phyloP scores from a whole-genome alignment of 2,113 vertebrate genomes.

The Sebastes fasciatus region DNA sequence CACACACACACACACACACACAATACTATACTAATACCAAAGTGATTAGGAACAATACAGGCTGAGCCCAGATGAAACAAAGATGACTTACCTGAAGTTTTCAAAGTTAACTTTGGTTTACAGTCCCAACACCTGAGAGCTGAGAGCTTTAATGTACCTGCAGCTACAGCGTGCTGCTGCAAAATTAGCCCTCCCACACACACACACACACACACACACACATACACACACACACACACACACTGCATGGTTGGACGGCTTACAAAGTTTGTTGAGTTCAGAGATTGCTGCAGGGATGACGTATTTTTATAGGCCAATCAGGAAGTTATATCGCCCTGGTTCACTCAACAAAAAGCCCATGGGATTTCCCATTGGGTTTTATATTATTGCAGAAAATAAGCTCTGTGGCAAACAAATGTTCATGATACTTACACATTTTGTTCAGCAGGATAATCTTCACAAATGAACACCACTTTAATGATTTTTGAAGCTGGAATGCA shows the following conservation, averaged over 20 bases:
- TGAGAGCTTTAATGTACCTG: slow-evolving; percentile 17
- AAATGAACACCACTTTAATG: no score
- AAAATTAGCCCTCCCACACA: slow-evolving; percentile 30
- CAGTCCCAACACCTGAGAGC: slow-evolving; percentile 33
- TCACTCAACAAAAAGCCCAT: no score
- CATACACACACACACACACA: slow-evolving; percentile 42
- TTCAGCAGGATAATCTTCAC: no score
- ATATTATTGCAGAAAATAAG: no score
- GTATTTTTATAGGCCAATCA: no score
- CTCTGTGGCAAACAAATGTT: no score
- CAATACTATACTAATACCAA: neutral
- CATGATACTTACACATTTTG: no score
- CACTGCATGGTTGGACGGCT: slow-evolving; percentile 9
- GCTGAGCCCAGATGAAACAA: neutral
- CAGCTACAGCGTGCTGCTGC: slow-evolving; percentile 30
- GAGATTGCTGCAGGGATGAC: no score
- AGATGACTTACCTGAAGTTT: slow-evolving; percentile 49
- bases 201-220: slow-evolving; percentile 27
- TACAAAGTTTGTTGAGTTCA: slow-evolving; percentile 8
- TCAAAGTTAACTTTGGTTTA: slow-evolving; percentile 25
- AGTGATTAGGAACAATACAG: neutral
- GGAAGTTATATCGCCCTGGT: no score
- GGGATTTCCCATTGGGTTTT: no score
- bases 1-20: slow-evolving; percentile 3
- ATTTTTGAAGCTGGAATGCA: no score